phyloP scores from a whole-genome alignment of 2,113 vertebrate genomes.

The Chiloscyllium plagiosum region DNA sequence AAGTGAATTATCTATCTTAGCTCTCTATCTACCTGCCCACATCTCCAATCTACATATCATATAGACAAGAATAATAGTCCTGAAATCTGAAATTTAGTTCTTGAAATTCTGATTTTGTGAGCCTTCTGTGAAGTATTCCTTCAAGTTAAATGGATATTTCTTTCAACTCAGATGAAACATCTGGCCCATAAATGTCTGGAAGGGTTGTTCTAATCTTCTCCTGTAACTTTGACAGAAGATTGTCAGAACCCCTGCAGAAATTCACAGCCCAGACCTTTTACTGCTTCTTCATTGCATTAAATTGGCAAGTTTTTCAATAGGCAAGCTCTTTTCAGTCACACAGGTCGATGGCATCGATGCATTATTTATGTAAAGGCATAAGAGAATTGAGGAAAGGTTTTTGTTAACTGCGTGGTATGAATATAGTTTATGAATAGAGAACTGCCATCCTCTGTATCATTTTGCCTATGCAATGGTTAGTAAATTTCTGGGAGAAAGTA shows the following conservation, averaged over 20 bases:
- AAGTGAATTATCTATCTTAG: neutral
- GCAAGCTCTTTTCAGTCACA: neutral
- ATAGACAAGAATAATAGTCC: neutral
- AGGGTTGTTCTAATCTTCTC: neutral
- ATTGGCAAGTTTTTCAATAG: conserved; percentile 4
- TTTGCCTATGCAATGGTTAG: neutral
- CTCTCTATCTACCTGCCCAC: no score
- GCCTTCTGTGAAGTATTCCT: neutral
- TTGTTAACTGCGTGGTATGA: neutral
- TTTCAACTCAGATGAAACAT: neutral
- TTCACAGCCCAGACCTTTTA: neutral
- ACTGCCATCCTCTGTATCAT: neutral
- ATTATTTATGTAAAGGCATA: neutral
- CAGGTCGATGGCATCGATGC: neutral
- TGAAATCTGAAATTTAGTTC: neutral
- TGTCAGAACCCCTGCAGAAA: neutral
- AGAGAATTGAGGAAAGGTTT: neutral
- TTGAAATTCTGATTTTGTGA: neutral
- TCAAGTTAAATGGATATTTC: neutral
- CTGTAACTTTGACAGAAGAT: neutral
- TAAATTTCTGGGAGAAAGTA: neutral
- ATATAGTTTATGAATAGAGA: neutral
- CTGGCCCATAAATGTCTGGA: neutral
- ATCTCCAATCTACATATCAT: neutral
- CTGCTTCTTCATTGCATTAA: neutral